Conservation (phyloP, 1,140 invertebrate species). For the Pristionchus pacificus region DNA sequence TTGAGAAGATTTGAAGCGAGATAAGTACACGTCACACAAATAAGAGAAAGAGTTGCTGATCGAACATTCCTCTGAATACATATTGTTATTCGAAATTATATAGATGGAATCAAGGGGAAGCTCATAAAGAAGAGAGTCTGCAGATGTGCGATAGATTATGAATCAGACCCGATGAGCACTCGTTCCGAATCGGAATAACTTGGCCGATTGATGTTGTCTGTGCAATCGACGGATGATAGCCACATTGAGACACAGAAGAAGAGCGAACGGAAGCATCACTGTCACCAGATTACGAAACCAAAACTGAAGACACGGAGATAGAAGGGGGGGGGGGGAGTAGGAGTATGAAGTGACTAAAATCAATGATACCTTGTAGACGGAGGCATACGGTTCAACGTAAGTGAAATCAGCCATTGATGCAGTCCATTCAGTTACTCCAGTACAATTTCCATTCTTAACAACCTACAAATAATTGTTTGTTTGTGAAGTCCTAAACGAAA, state of each 20-base stretch:
- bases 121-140: slow-evolving; percentile 10
- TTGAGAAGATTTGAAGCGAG: slow-evolving; percentile 47
- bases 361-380: slow-evolving; percentile 37
- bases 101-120: slow-evolving; percentile 16
- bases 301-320: slow-evolving; percentile 31
- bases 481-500: too few relatives aligned
- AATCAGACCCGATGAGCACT: slow-evolving; percentile 53
- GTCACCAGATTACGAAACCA: slow-evolving; percentile 48
- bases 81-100: slow-evolving; percentile 14
- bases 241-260: slow-evolving; percentile 45
- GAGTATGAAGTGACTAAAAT: neutral
- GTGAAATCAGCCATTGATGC: slow-evolving; percentile 37
- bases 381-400: slow-evolving; percentile 45
- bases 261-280: slow-evolving; percentile 50
- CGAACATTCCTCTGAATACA: slow-evolving; percentile 47
- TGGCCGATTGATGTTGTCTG: slow-evolving; percentile 45
- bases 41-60: slow-evolving; percentile 49
- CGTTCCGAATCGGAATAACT: slow-evolving; percentile 49
- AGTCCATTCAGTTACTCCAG: slow-evolving; percentile 43
- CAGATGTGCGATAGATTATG: too few relatives aligned
- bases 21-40: slow-evolving; percentile 47
- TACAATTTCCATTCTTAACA: slow-evolving; percentile 46
- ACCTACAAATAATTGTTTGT: slow-evolving; percentile 39
- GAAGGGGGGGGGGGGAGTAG: neutral
- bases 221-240: slow-evolving; percentile 43